These are phyloP conservation scores for Gobiocypris rarus DNA, from an alignment of 2,113 vertebrate species.

Conservation along the genomic window DNA sequence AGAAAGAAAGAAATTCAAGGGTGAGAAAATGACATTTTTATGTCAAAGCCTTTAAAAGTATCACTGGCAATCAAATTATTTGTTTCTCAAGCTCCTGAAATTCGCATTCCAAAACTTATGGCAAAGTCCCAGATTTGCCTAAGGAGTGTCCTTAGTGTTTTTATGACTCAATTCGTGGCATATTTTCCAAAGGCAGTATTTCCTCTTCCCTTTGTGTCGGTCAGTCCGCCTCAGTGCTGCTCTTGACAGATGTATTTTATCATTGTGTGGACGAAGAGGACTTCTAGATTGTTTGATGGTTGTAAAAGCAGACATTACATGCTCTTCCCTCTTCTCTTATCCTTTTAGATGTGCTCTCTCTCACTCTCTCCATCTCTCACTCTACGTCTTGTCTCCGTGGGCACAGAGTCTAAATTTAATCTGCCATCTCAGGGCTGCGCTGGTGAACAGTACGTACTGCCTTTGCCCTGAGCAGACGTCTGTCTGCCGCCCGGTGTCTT, in stretches of 20 bases:
- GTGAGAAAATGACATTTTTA: not conserved
- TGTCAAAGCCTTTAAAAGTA: not conserved
- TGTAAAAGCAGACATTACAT: slow-evolving; percentile 35
- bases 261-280: not conserved
- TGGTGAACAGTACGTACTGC: slow-evolving; percentile 35
- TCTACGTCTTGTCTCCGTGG: slow-evolving; percentile 15
- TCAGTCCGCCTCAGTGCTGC: not conserved
- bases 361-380: not conserved
- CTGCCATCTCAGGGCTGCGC: slow-evolving; percentile 26
- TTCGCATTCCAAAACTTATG: not conserved
- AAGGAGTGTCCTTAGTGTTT: not conserved
- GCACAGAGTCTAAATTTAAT: slow-evolving; percentile 47
- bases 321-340: slow-evolving; percentile 17
- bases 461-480: slow-evolving; percentile 42
- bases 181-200: slow-evolving; percentile 3
- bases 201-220: not conserved
- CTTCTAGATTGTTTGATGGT: slow-evolving; percentile 29
- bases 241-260: slow-evolving; percentile 19
- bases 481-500: slow-evolving; percentile 33
- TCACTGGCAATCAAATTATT: not conserved
- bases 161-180: not conserved
- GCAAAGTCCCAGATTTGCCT: slow-evolving; percentile 20
- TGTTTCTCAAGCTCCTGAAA: not conserved
- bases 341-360: slow-evolving; percentile 8
- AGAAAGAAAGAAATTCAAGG: not conserved